These are phyloP conservation scores for Paguma larvata DNA, from an alignment of 2,797 vertebrate species.

Conservation along the genomic window DNA sequence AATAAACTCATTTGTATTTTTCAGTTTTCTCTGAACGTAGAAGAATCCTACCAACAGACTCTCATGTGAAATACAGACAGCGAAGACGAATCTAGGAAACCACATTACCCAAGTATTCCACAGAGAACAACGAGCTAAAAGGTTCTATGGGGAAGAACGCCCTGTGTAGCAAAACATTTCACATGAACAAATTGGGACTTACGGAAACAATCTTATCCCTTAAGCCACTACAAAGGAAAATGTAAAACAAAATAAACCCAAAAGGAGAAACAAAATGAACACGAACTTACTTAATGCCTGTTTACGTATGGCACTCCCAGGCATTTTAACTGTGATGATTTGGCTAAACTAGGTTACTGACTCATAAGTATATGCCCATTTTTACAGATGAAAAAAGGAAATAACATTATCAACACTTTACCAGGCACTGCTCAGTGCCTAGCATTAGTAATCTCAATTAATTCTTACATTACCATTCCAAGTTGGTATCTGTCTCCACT, in stretches of 20 bases:
- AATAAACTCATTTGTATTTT: neutral
- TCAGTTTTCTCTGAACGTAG: slow-evolving; percentile 50
- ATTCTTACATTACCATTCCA: neutral
- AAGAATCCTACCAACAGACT: slow-evolving; percentile 16
- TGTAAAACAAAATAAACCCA: slow-evolving; percentile 8
- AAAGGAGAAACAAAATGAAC: neutral
- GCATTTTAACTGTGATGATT: neutral
- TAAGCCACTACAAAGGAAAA: slow-evolving; percentile 44
- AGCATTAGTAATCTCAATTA: neutral
- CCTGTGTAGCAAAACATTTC: slow-evolving; percentile 36
- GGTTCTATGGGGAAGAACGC: neutral
- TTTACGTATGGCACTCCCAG: neutral
- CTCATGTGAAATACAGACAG: neutral
- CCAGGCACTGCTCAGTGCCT: neutral
- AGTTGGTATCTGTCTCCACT: neutral
- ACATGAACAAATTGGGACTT: neutral
- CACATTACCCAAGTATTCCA: slow-evolving; percentile 3
- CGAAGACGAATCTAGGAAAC: slow-evolving; percentile 37
- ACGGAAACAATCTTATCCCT: slow-evolving; percentile 39
- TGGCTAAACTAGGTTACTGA: neutral
- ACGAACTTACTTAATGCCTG: neutral
- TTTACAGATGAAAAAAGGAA: slow-evolving; percentile 32
- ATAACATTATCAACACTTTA: neutral
- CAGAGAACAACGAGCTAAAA: neutral
- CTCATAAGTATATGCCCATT: neutral